phyloP scores from a whole-genome alignment of 2,888 invertebrate genomes.

The Junonia oenone region DNA sequence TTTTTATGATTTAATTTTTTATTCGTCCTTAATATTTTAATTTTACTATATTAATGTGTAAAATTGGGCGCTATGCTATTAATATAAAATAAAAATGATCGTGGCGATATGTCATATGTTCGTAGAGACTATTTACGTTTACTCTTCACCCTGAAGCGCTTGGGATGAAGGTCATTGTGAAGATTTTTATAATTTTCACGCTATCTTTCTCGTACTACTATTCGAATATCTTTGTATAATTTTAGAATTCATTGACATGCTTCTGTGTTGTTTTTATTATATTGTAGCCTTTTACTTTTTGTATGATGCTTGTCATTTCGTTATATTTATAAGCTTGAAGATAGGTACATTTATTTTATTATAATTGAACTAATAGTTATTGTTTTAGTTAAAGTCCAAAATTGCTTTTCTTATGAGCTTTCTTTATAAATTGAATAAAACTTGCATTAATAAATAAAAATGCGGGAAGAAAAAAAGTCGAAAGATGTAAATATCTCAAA shows the following conservation, averaged over 20 bases:
- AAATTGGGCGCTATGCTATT: neutral
- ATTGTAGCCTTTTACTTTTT: neutral
- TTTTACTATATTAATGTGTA: neutral
- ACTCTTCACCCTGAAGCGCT: conserved; percentile 30
- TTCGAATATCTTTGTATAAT: neutral
- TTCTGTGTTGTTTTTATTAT: neutral
- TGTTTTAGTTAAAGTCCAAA: too few relatives aligned
- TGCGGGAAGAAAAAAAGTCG: too few relatives aligned
- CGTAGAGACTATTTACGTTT: conserved; percentile 26
- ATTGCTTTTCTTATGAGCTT: too few relatives aligned
- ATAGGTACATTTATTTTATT: too few relatives aligned
- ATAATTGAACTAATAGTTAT: too few relatives aligned
- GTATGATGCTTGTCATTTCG: neutral
- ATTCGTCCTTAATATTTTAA: neutral
- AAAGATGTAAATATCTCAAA: too few relatives aligned
- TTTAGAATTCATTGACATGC: neutral
- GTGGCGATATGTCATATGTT: conserved; percentile 16
- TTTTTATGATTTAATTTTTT: too few relatives aligned
- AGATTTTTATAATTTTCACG: conserved; percentile 6
- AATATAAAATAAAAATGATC: conserved; percentile 20
- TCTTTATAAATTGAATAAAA: too few relatives aligned
- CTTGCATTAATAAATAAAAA: too few relatives aligned
- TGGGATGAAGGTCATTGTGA: conserved; percentile 22
- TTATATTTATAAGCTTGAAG: too few relatives aligned
- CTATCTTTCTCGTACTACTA: neutral